These are phyloP conservation scores for Lepidochrysops patricia DNA, from an alignment of 2,888 invertebrate genomes.

Conservation along the genomic window DNA sequence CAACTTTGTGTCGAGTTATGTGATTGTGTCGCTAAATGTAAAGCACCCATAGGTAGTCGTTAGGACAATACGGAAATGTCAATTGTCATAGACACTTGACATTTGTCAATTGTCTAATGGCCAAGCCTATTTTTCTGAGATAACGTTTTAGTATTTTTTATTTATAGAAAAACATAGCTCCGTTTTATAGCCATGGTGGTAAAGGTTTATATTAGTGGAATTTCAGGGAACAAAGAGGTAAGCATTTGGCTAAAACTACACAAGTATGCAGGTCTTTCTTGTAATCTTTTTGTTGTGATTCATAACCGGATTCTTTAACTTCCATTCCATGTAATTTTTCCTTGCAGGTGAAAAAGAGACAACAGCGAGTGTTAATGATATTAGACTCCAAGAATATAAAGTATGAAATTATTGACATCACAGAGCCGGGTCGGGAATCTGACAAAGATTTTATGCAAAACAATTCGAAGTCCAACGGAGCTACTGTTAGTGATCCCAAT, in stretches of 20 bases:
- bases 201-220: conserved; percentile 93
- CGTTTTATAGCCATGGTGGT: conserved; percentile 81
- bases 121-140: conserved; percentile 66
- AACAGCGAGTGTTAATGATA: conserved; percentile 94
- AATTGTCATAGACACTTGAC: conserved; percentile 15
- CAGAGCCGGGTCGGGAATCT: conserved; percentile 91
- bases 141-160: conserved; percentile 47
- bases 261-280: conserved; percentile 51
- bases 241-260: conserved; percentile 66
- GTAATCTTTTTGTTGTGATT: conserved; percentile 49
- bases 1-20: no score
- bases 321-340: conserved; percentile 31
- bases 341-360: conserved; percentile 93
- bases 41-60: no score
- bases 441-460: conserved; percentile 95
- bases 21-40: no score
- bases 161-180: conserved; percentile 34
- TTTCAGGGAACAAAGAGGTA: conserved; percentile 96
- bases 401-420: conserved; percentile 94
- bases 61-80: background rate
- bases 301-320: conserved; percentile 45
- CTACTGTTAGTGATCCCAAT: conserved; percentile 81
- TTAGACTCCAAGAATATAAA: conserved; percentile 92
- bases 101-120: conserved; percentile 45
- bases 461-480: conserved; percentile 84